A percentile compares a stretch with the other conserved stretches of the same genome.
Conservation (phyloP, 2,113 vertebrate species). For the Gymnorhina tibicen region DNA sequence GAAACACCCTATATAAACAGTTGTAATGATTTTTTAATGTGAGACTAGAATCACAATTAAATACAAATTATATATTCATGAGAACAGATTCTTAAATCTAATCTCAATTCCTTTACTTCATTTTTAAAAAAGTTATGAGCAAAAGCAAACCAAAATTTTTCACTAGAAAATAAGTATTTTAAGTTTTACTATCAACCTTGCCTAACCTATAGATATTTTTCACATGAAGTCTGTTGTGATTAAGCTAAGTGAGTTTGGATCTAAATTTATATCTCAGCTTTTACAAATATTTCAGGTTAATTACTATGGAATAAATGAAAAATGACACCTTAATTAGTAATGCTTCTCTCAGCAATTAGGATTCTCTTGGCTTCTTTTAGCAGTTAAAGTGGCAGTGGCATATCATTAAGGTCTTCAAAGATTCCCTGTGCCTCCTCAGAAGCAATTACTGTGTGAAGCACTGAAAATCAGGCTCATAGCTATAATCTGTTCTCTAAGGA, state of each 20-base stretch:
- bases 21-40: neutral
- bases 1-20: neutral
- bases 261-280: slow-evolving; percentile 69
- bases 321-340: slow-evolving; percentile 79
- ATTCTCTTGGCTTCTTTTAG: slow-evolving; percentile 66
- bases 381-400: slow-evolving; percentile 75
- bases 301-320: slow-evolving; percentile 71
- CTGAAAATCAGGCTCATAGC: slow-evolving; percentile 63
- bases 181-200: slow-evolving; percentile 46
- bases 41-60: neutral
- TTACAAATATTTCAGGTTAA: slow-evolving; percentile 74
- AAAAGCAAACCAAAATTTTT: neutral
- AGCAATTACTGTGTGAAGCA: slow-evolving; percentile 71
- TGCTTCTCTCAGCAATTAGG: slow-evolving; percentile 75
- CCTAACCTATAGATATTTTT: slow-evolving; percentile 30
- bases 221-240: slow-evolving; percentile 42
- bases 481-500: slow-evolving; percentile 66
- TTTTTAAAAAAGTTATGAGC: slow-evolving; percentile 4
- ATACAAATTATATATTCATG: neutral
- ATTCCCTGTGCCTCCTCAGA: slow-evolving; percentile 67
- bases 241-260: slow-evolving; percentile 61
- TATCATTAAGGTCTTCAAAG: slow-evolving; percentile 72
- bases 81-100: neutral
- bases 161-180: neutral
- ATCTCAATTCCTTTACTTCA: neutral